Evolutionary conservation across 2,888 invertebrate species (phyloP).

Genomic region (Synergus laeviventris): DNA sequence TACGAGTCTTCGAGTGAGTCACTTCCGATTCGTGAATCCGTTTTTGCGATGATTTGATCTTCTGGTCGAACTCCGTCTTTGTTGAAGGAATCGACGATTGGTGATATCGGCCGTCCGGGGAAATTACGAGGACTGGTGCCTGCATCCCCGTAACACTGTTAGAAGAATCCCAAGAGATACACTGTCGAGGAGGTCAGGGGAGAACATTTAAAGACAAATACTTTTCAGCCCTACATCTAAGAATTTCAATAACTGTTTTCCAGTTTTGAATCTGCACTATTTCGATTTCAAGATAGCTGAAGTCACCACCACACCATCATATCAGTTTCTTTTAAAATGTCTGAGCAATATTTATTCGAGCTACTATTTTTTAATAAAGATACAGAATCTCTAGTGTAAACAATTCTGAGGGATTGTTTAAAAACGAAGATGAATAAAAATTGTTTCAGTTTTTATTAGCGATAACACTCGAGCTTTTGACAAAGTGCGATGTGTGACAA

Average conservation of each 20-base stretch:
- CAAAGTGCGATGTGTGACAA: slow-evolving; percentile 20
- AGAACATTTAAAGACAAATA: slow-evolving; percentile 54
- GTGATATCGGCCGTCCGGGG: slow-evolving; percentile 50
- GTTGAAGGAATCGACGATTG: slow-evolving; percentile 46
- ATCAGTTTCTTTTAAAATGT: neutral
- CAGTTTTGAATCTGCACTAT: neutral
- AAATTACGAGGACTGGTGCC: slow-evolving; percentile 65
- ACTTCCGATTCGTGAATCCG: slow-evolving; percentile 13
- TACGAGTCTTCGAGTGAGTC: slow-evolving; percentile 22
- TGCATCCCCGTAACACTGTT: slow-evolving; percentile 75
- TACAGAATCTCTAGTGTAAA: no score
- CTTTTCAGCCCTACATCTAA: slow-evolving; percentile 36
- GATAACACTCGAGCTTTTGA: neutral
- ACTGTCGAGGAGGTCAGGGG: slow-evolving; percentile 69
- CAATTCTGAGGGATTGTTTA: neutral
- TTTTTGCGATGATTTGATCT: slow-evolving; percentile 41
- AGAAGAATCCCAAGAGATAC: slow-evolving; percentile 72
- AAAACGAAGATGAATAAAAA: neutral
- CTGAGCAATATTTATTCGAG: neutral
- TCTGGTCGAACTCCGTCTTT: slow-evolving; percentile 35
- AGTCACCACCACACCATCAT: slow-evolving; percentile 23
- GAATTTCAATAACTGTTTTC: slow-evolving; percentile 41
- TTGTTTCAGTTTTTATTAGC: neutral
- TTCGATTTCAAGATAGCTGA: slow-evolving; percentile 15
- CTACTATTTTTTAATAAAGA: neutral